Base-by-base conservation (phyloP, 2,888 invertebrate species). In the Teleogryllus oceanicus region DNA sequence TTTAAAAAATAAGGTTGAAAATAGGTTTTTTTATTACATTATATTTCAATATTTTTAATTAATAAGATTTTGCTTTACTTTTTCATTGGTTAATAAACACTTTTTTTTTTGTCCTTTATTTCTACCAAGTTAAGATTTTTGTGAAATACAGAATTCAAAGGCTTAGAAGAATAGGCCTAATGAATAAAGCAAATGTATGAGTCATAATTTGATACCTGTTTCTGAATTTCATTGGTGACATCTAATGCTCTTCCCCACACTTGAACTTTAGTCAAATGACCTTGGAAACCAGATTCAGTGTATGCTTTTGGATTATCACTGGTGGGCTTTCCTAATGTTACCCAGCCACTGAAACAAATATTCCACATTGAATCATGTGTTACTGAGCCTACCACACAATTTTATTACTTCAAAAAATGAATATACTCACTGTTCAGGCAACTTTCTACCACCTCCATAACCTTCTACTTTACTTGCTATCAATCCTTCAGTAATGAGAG, bases 401-500 rank as follows among this genome's bases (percentile, higher is more conserved):
- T 21, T 1, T 62, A 18, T 62, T 62, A 11, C 21, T 11, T 2
- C 2, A 11, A 13, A 74, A 74, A n/a, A 74, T 12, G 5, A 37
- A 37, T 37, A 5, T 2, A 88, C 92, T 91, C 89, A 95, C 95
- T 94, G 94, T 86, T 94, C 90, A 50, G 97, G 95, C 84, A 97
- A 87, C 83, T 90, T 90, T 85, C 94, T 91, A 84, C 96, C 96
- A 85, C 92, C 91, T 51, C 94, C 96, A 84, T 97, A 97, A 82
- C 95, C 95, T 87, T 94, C 95, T 82, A 95, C 92, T 87, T 95
- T 96, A 86, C 96, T 97, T 50, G 97, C 96, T 83, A 98, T 96
- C 78, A 98, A 90, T 76, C 97, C 97, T 89, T 98, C 97, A n/a
- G 97, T 97, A 78, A 97, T 95, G 49, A 98, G 89, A 80, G 95